Percentiles rank a stretch among this genome's conserved stretches.
Conservation (phyloP, 2,113 vertebrate species). For the Crocuta crocuta region DNA sequence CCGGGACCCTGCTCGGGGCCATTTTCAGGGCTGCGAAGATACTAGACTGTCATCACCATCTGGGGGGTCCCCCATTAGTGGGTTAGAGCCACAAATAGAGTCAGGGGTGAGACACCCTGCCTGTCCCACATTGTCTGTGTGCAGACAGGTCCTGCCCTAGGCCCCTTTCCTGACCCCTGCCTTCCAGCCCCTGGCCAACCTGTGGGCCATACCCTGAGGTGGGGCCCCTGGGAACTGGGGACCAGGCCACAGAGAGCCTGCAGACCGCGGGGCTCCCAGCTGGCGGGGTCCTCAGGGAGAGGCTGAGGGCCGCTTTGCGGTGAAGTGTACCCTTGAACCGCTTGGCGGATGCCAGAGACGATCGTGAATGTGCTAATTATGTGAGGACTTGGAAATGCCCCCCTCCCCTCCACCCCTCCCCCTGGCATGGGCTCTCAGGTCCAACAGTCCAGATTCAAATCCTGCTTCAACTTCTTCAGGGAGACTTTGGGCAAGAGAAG, state of each 20-base stretch:
- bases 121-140: background rate
- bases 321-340: background rate
- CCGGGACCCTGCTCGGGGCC: background rate
- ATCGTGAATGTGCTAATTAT: background rate
- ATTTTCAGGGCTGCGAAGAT: background rate
- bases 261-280: background rate
- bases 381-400: background rate
- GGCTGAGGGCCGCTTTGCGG: background rate
- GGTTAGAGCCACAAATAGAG: background rate
- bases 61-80: accelerated
- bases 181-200: background rate
- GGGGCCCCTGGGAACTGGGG: background rate
- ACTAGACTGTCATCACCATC: background rate
- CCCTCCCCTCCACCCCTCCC: too few species aligned
- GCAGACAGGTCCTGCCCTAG: background rate
- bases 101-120: background rate
- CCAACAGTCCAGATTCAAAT: accelerated
- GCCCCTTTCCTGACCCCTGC: background rate
- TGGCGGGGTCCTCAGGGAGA: background rate
- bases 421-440: too few species aligned
- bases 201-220: background rate
- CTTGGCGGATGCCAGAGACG: accelerated
- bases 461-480: too few species aligned
- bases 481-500: background rate
- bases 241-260: too few species aligned